Evolutionary conservation across 2,888 invertebrate species (phyloP).

Genomic region (Drosophila helvetica): DNA sequence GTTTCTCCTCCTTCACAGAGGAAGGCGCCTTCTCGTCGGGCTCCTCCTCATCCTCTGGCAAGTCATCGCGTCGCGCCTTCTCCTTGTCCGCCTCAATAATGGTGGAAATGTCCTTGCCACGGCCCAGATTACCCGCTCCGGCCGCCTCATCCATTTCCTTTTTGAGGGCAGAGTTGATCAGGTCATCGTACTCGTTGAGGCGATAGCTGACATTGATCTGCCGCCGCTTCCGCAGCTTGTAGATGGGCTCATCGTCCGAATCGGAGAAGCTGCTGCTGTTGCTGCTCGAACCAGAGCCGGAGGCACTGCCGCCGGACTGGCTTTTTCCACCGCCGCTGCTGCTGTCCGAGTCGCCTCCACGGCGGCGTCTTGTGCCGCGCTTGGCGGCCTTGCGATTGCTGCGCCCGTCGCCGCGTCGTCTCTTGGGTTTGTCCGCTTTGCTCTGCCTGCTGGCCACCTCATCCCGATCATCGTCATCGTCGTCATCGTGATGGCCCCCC

Average conservation of each 20-base stretch:
- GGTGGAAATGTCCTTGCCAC: slow-evolving; percentile 96
- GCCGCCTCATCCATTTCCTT: slow-evolving; percentile 89
- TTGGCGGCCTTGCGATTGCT: slow-evolving; percentile 69
- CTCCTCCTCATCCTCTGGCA: slow-evolving; percentile 71
- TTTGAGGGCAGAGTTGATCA: slow-evolving; percentile 96
- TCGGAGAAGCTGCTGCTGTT: slow-evolving; percentile 72
- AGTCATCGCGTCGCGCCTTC: slow-evolving; percentile 81
- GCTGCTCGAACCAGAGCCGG: slow-evolving; percentile 57
- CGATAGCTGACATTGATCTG: slow-evolving; percentile 92
- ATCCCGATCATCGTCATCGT: slow-evolving; percentile 59
- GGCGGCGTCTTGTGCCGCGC: slow-evolving; percentile 70
- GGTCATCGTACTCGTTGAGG: slow-evolving; percentile 96
- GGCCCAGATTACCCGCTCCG: slow-evolving; percentile 91
- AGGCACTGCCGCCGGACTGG: slow-evolving; percentile 55
- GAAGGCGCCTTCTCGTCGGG: slow-evolving; percentile 50
- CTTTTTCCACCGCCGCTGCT: slow-evolving; percentile 36
- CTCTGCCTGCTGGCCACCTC: slow-evolving; percentile 50
- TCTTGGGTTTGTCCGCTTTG: slow-evolving; percentile 75
- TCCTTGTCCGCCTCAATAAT: slow-evolving; percentile 92
- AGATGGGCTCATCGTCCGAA: slow-evolving; percentile 90
- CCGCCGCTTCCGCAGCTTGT: slow-evolving; percentile 92
- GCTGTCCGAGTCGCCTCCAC: slow-evolving; percentile 67
- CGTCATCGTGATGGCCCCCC: slow-evolving; percentile 37
- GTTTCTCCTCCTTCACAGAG: slow-evolving; percentile 47
- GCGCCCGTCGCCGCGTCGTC: slow-evolving; percentile 78